These are phyloP conservation scores for Rhizomys pruinosus DNA, from an alignment of 2,113 vertebrate species.

Conservation along the genomic window DNA sequence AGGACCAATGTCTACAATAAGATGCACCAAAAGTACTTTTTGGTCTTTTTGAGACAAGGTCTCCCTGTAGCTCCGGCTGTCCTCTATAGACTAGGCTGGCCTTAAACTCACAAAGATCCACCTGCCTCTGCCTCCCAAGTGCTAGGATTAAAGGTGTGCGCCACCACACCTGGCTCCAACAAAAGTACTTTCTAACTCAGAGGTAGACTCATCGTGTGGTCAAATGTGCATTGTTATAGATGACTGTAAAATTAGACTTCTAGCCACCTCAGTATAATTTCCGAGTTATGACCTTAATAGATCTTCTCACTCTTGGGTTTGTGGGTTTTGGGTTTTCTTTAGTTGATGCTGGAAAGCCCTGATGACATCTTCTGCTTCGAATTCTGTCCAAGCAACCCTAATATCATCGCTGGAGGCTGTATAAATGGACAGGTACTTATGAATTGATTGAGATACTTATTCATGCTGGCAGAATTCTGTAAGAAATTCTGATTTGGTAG, in stretches of 20 bases:
- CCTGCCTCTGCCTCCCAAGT: too few species aligned
- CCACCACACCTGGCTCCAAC: too few species aligned
- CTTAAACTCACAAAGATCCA: too few species aligned
- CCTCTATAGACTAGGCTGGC: too few species aligned
- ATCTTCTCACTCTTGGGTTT: slow-evolving; percentile 35
- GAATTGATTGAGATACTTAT: background rate
- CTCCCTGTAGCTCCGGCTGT: too few species aligned
- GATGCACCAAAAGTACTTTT: too few species aligned
- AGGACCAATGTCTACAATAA: background rate
- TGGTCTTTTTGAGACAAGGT: too few species aligned
- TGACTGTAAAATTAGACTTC: background rate
- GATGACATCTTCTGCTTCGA: slow-evolving; percentile 93
- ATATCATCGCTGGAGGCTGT: slow-evolving; percentile 95
- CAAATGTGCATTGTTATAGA: background rate
- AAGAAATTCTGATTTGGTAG: slow-evolving; percentile 23
- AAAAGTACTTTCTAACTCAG: background rate
- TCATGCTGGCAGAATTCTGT: background rate
- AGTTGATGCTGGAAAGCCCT: slow-evolving; percentile 94
- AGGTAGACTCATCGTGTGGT: background rate
- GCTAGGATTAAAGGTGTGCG: too few species aligned
- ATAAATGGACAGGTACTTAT: slow-evolving; percentile 92
- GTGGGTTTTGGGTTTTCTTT: slow-evolving; percentile 62
- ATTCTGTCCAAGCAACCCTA: slow-evolving; percentile 94
- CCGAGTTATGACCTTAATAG: background rate
- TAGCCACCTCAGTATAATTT: background rate